These are phyloP conservation scores for Eptesicus fuscus DNA, from an alignment of 2,113 vertebrate species.

Conservation along the genomic window DNA sequence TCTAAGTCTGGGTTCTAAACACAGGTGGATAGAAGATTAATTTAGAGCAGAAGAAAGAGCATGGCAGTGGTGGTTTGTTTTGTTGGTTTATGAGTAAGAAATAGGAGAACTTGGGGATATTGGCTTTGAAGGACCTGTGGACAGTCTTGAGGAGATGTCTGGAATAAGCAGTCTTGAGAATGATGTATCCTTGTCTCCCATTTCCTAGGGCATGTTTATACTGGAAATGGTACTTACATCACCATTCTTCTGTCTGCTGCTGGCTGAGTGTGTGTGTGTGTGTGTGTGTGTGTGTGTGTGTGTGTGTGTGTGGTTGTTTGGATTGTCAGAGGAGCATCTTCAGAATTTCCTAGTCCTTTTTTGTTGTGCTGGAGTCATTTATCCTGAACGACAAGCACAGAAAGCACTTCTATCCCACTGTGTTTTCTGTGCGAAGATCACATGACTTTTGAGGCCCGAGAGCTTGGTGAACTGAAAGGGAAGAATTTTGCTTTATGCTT, in stretches of 20 bases:
- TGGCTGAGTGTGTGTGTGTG: neutral
- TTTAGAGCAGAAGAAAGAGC: neutral
- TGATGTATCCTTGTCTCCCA: neutral
- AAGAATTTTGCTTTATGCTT: neutral
- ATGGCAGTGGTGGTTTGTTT: neutral
- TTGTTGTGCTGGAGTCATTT: neutral
- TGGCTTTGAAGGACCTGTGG: neutral
- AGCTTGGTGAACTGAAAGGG: neutral
- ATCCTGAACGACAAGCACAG: constrained; percentile 29
- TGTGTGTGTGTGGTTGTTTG: neutral
- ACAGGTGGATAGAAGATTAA: neutral
- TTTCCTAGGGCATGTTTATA: neutral
- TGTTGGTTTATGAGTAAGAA: neutral
- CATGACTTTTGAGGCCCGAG: neutral
- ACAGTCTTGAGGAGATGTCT: neutral
- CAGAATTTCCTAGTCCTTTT: constrained; percentile 16
- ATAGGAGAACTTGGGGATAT: neutral
- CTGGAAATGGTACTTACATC: neutral
- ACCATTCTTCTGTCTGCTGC: neutral
- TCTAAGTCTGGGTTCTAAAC: neutral
- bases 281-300: neutral
- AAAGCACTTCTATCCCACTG: neutral
- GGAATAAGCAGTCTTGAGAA: neutral
- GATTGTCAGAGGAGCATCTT: neutral
- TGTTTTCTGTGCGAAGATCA: neutral